Conservation (phyloP, 2,113 vertebrate species). For the Syngnathoides biaculeatus region DNA sequence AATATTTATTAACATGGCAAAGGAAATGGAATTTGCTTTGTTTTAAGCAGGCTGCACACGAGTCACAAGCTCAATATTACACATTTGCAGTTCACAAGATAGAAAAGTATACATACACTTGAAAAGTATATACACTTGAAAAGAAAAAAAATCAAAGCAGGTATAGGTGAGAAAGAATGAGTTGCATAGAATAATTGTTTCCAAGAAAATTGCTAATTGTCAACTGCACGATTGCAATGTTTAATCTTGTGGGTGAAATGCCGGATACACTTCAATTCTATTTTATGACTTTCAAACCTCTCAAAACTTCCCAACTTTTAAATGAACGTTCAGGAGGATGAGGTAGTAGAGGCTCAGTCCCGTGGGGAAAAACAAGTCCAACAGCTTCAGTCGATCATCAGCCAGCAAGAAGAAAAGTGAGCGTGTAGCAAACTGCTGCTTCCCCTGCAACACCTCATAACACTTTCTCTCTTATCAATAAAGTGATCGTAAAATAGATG, state of each 20-base stretch:
- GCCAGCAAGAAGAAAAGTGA: slow-evolving; percentile 84
- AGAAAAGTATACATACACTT: no score
- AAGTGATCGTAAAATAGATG: neutral
- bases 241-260: no score
- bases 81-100: neutral
- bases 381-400: slow-evolving; percentile 78
- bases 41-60: neutral
- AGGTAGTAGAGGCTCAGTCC: slow-evolving; percentile 70
- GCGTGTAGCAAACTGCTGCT: neutral
- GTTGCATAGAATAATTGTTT: no score
- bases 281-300: neutral
- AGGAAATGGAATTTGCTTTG: neutral
- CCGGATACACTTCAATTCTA: neutral
- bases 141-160: no score
- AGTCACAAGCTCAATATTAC: neutral
- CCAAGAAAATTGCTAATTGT: no score
- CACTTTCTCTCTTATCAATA: neutral
- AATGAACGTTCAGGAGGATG: slow-evolving; percentile 77
- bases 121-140: no score
- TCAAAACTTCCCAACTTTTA: neutral
- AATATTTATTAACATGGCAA: neutral
- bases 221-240: no score
- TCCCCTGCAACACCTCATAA: neutral
- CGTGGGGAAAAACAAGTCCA: slow-evolving; percentile 80
- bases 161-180: no score